Evolutionary conservation across 2,888 invertebrate genomes (phyloP).

Genomic region (Ormyrus rosae): DNA sequence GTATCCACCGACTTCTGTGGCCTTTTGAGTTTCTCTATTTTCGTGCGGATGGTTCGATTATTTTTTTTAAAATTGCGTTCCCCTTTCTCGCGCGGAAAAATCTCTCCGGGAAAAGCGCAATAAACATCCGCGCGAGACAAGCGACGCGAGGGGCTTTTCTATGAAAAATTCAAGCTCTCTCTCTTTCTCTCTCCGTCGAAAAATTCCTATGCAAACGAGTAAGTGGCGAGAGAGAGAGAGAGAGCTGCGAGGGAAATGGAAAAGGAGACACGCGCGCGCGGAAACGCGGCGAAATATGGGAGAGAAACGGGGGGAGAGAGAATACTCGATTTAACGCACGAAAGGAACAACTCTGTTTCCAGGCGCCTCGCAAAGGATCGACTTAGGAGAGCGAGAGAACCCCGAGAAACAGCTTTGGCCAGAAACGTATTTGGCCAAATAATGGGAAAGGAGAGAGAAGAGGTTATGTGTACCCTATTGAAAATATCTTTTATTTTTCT

Average conservation of each 20-base stretch:
- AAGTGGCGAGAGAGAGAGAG: slow-evolving; percentile 37
- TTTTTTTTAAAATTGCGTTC: too few relatives aligned
- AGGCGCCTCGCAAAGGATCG: background rate
- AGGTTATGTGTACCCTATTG: background rate
- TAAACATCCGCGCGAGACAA: slow-evolving; percentile 53
- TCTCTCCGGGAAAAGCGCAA: slow-evolving; percentile 36
- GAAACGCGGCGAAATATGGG: background rate
- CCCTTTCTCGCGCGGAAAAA: slow-evolving; percentile 6
- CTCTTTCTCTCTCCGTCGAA: slow-evolving; percentile 8
- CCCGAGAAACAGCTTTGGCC: too few relatives aligned
- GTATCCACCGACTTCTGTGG: too few relatives aligned
- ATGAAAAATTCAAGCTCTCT: slow-evolving; percentile 49
- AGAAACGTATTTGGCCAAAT: too few relatives aligned
- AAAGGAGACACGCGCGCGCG: slow-evolving; percentile 8
- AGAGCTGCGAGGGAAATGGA: slow-evolving; percentile 20
- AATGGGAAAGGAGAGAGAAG: background rate
- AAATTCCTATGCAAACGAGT: slow-evolving; percentile 48
- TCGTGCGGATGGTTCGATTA: too few relatives aligned
- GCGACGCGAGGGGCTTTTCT: slow-evolving; percentile 45
- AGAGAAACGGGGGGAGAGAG: background rate
- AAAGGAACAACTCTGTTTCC: slow-evolving; percentile 32
- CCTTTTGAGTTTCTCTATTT: too few relatives aligned
- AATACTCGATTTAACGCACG: slow-evolving; percentile 43
- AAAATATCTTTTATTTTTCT: too few relatives aligned
- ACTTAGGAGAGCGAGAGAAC: background rate